Evolutionary conservation across 1,140 invertebrate species (phyloP).

Genomic region (Bactericera cockerelli): DNA sequence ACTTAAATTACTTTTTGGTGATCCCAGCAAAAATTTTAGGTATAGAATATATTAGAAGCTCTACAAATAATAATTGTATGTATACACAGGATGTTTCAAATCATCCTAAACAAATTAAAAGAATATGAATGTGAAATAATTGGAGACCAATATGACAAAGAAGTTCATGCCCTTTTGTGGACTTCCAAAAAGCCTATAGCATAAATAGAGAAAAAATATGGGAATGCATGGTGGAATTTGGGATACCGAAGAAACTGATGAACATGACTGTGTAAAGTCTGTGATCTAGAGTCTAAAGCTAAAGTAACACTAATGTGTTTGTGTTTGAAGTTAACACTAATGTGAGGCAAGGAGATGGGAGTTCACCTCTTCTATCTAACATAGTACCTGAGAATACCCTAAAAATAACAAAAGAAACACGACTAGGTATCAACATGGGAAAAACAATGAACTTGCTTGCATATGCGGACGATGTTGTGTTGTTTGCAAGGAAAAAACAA

Average conservation of each 20-base stretch:
- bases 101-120: no score
- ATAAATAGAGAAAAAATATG: constrained; percentile 12
- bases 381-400: constrained; percentile 19
- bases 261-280: background rate
- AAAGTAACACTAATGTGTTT: constrained; percentile 4
- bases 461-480: constrained; percentile 15
- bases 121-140: no score
- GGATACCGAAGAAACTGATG: constrained; percentile 10
- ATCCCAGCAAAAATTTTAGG: no score
- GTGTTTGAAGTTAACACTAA: background rate
- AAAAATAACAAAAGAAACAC: constrained; percentile 2
- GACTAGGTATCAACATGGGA: background rate
- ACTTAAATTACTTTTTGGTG: no score
- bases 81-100: no score
- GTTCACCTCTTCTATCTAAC: constrained; percentile 14
- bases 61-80: no score
- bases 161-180: constrained; percentile 9
- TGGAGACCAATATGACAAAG: constrained; percentile 12
- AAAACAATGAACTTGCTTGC: constrained; percentile 9
- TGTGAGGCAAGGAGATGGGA: constrained; percentile 11
- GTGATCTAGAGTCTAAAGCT: constrained; percentile 5
- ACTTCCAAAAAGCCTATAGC: constrained; percentile 15
- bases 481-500: constrained; percentile 14
- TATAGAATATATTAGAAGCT: no score
- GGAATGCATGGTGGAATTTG: constrained; percentile 4